These are phyloP conservation scores for Thaleichthys pacificus DNA, from an alignment of 2,797 vertebrate species.

Conservation along the genomic window DNA sequence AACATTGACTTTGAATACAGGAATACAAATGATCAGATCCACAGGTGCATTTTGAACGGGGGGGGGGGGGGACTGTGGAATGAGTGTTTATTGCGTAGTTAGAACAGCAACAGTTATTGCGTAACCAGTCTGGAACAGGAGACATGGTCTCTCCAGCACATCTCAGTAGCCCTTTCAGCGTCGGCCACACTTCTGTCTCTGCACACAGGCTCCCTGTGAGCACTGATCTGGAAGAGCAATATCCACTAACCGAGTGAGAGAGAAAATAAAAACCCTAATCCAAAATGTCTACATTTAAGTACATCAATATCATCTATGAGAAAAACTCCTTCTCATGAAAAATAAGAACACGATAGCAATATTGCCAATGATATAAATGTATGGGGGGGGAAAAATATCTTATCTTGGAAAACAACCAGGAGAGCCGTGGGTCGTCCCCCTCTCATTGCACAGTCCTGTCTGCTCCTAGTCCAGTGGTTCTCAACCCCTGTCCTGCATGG, in stretches of 20 bases:
- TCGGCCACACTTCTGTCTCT: background rate
- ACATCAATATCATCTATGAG: slow-evolving; percentile 35
- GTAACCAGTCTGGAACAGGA: slow-evolving; percentile 4
- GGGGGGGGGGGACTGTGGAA: slow-evolving; percentile 37
- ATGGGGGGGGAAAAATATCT: slow-evolving; percentile 18
- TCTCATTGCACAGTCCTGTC: slow-evolving; percentile 42
- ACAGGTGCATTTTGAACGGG: background rate
- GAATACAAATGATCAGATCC: slow-evolving; percentile 1
- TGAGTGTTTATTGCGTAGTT: slow-evolving; percentile 41
- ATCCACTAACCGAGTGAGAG: slow-evolving; percentile 13
- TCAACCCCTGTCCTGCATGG: no score
- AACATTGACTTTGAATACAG: slow-evolving; percentile 13
- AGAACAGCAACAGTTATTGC: slow-evolving; percentile 9
- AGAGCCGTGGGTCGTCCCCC: slow-evolving; percentile 21
- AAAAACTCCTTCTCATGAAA: slow-evolving; percentile 28
- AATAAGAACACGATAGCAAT: slow-evolving; percentile 39
- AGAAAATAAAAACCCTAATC: slow-evolving; percentile 22
- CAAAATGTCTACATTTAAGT: slow-evolving; percentile 31
- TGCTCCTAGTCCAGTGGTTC: slow-evolving; percentile 13
- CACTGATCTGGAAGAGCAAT: slow-evolving; percentile 18
- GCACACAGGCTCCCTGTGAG: slow-evolving; percentile 19
- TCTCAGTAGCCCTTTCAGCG: slow-evolving; percentile 24
- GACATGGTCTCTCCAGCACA: slow-evolving; percentile 23
- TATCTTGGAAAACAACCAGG: slow-evolving; percentile 37
- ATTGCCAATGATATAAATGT: slow-evolving; percentile 35